Evolutionary conservation across 2,888 invertebrate species (phyloP), one percentile per base, ranked within the genome.

Genomic region (Eueremaeus valkanovi): DNA sequence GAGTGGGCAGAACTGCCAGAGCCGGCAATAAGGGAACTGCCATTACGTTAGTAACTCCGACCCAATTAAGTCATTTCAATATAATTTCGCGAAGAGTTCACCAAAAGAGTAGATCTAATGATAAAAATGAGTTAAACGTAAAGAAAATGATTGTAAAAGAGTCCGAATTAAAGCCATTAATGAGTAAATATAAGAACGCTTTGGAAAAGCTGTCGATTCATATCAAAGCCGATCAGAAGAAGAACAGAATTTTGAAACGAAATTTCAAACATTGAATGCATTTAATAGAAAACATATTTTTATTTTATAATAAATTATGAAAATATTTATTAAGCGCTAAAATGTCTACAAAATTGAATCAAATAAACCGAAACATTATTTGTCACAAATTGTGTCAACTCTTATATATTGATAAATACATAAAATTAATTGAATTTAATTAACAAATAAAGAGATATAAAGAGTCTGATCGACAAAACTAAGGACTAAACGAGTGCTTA

Each of bases 1-100:
- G 98, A 82, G 90, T 92, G 16, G 98, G 98, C 8, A 87, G 98
- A 80, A 98, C 98, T 13, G 97, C 95, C 0, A 87, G 98, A 79
- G 95, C 94, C n/a, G 97, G 97, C 0, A 87, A 89, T 79, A 82
- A 84, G 13, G 99, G 99, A 13, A 88, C 89, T 55, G 93, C 96
- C 0, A 85, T 97, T 51, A 93, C 95, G 0, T 83, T 98, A 73
- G 84, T 96, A 21, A 58, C 73, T 9, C 68, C 72, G 16, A 55
- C 29, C 36, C 72, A 77, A 55, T 36, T 77, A 16, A 58, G 42
- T 33, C 66, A 45, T 24, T 77, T 77, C 36, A 63, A 49, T 42
- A 61, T 73, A 3, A 61, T 76, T 13, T 33, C 55, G 29, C 51
- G 77, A 42, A 68, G 76, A 61, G 58, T 63, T 42, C 77, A 77